Evolutionary conservation across 2,113 vertebrate species (phyloP).

Genomic region (Carettochelys insculpta): DNA sequence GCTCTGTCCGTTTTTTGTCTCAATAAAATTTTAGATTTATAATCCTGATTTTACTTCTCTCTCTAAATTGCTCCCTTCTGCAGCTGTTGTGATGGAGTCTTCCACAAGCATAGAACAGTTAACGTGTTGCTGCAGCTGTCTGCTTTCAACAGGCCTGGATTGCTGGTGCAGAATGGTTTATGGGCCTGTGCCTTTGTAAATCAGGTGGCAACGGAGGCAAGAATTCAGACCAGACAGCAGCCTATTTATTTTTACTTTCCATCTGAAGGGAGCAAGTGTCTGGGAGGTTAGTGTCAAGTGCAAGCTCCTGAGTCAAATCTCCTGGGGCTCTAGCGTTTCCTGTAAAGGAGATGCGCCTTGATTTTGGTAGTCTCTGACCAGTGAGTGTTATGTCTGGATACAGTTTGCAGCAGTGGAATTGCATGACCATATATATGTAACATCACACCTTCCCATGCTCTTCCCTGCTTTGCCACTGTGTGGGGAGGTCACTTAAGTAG

Average conservation of each 20-base stretch:
- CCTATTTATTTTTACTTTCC: neutral
- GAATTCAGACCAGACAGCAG: neutral
- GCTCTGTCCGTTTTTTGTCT: conserved; percentile 75
- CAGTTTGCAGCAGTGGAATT: neutral
- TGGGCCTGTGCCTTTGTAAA: neutral
- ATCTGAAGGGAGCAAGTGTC: neutral
- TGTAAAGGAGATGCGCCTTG: neutral
- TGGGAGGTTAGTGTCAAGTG: neutral
- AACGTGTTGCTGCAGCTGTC: neutral
- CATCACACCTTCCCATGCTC: fast-evolving
- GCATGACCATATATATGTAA: too few relatives aligned
- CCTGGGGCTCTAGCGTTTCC: neutral
- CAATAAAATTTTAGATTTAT: conserved; percentile 89
- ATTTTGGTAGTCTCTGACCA: neutral
- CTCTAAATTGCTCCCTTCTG: conserved; percentile 12
- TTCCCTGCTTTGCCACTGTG: neutral
- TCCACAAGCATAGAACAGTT: conserved; percentile 2
- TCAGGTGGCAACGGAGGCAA: neutral
- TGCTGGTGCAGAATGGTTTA: neutral
- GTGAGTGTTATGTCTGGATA: neutral
- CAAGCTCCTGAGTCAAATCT: neutral
- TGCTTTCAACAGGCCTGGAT: neutral
- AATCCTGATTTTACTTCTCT: conserved; percentile 65
- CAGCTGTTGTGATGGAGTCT: neutral
- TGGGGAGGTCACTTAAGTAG: neutral